A percentile compares a stretch with the other conserved stretches of the same genome.
phyloP scores from a whole-genome alignment of 2,888 invertebrate species.

The Apodemia mormo region DNA sequence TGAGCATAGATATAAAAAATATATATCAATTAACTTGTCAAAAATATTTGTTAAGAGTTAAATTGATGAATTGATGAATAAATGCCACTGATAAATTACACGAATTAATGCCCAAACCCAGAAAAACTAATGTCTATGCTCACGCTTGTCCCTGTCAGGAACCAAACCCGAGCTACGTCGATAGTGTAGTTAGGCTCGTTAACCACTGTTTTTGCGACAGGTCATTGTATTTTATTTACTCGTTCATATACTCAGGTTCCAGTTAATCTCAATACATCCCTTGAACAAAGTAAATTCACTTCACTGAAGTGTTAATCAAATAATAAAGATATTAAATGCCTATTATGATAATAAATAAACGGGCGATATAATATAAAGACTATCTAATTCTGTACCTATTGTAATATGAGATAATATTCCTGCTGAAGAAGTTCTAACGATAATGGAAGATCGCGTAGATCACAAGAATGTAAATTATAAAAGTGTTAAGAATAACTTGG shows the following conservation, averaged over 20 bases:
- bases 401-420: neutral
- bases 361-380: neutral
- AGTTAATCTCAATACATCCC: neutral
- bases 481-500: neutral
- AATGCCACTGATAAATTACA: too few relatives aligned
- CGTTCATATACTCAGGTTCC: neutral
- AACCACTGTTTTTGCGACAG: too few relatives aligned
- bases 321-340: neutral
- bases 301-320: neutral
- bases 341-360: neutral
- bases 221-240: too few relatives aligned
- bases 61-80: too few relatives aligned
- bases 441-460: neutral
- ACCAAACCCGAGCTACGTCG: too few relatives aligned
- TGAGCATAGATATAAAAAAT: too few relatives aligned
- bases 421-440: neutral
- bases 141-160: too few relatives aligned
- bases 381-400: neutral
- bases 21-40: too few relatives aligned
- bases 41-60: too few relatives aligned
- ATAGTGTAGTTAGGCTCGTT: too few relatives aligned
- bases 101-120: too few relatives aligned
- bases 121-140: too few relatives aligned
- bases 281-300: neutral
- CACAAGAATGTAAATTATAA: neutral